A percentile compares a stretch with the other conserved stretches of the same genome.
phyloP scores from a whole-genome alignment of 2,113 vertebrate genomes.

The Leptobrachium leishanense region DNA sequence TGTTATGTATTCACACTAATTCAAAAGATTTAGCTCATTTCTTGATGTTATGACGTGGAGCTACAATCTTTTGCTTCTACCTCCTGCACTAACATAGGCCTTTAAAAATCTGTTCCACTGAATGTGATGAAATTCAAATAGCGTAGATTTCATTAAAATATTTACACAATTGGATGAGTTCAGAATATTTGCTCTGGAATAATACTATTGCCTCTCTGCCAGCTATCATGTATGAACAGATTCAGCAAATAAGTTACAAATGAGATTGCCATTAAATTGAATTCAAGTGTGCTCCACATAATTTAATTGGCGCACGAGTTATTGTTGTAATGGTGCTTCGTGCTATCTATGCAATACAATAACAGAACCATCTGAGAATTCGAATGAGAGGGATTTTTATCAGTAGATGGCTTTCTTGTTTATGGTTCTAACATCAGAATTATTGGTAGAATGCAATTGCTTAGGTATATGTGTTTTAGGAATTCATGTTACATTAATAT shows the following conservation, averaged over 20 bases:
- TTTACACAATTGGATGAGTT: slow-evolving; percentile 32
- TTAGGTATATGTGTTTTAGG: background rate
- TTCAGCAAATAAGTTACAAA: slow-evolving; percentile 35
- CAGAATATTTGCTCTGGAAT: background rate
- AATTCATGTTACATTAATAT: too few species aligned
- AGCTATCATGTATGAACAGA: slow-evolving; percentile 10
- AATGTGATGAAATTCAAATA: background rate
- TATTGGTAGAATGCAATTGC: background rate
- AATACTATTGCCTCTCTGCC: slow-evolving; percentile 1
- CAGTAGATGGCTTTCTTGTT: background rate
- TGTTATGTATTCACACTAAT: too few species aligned
- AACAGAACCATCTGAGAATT: slow-evolving; percentile 32
- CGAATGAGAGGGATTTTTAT: slow-evolving; percentile 25
- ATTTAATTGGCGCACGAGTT: slow-evolving; percentile 27
- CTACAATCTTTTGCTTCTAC: too few species aligned
- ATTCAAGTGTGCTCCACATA: slow-evolving; percentile 32
- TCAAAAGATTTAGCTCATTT: too few species aligned
- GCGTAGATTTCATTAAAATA: slow-evolving; percentile 20
- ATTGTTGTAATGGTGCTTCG: slow-evolving; percentile 20
- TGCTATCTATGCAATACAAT: slow-evolving; percentile 23
- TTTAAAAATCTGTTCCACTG: slow-evolving; percentile 8
- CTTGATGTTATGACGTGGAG: too few species aligned
- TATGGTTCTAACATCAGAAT: background rate
- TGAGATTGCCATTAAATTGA: slow-evolving; percentile 20
- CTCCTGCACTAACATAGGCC: background rate